Evolutionary conservation across 2,888 invertebrate species (phyloP).

Genomic region (Tetragnatha montana): DNA sequence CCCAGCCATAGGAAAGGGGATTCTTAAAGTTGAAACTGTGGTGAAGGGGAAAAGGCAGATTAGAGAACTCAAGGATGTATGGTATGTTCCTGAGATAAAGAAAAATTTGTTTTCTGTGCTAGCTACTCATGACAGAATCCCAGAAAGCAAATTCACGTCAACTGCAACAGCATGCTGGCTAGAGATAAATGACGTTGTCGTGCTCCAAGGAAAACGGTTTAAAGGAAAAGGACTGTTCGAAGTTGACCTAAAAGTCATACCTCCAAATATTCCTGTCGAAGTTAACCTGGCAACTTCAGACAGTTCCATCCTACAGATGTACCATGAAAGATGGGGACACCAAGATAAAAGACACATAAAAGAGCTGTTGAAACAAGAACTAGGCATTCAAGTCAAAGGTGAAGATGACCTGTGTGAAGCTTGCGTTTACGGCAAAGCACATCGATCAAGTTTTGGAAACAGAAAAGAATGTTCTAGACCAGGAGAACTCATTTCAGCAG

Average conservation of each 20-base stretch:
- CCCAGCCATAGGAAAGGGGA: no score
- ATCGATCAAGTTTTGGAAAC: no score
- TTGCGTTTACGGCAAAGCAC: no score
- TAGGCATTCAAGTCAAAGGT: neutral
- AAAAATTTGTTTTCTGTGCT: slow-evolving; percentile 34
- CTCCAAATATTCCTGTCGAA: neutral
- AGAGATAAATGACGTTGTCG: no score
- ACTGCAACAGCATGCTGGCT: neutral
- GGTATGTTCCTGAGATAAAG: slow-evolving; percentile 7
- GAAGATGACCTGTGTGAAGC: no score
- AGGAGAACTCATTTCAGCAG: no score
- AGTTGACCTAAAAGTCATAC: neutral
- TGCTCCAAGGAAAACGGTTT: neutral
- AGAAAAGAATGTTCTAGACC: no score
- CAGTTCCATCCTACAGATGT: neutral
- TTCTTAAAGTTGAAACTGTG: no score
- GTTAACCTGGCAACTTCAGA: neutral
- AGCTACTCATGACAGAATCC: slow-evolving; percentile 36
- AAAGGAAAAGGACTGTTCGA: neutral
- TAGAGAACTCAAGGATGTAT: slow-evolving; percentile 4
- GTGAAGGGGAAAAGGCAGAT: neutral
- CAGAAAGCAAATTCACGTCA: slow-evolving; percentile 8
- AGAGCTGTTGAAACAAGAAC: neutral
- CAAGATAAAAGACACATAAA: neutral
- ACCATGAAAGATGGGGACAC: neutral